Evolutionary conservation across 2,797 vertebrate genomes (phyloP), one percentile per base, ranked within the genome.

Genomic region (Allenopithecus nigroviridis): DNA sequence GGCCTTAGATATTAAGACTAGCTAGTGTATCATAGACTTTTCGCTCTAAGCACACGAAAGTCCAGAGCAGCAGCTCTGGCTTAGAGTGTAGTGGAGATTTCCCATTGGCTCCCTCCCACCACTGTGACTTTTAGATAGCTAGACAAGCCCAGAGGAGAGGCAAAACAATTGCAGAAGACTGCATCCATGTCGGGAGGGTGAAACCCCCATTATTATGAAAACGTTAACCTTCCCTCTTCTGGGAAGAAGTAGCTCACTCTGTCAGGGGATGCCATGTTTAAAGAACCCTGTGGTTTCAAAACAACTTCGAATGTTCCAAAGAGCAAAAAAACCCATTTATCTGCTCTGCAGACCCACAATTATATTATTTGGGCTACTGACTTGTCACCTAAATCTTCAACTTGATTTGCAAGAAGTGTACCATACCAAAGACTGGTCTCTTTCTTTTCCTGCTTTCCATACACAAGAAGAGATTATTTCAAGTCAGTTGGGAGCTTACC

Each of bases 201-300:
- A 96, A 98, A 96, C 90, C 96, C 78, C 96, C 84, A 93, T 98
- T 94, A 98, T 97, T 96, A 96, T 22, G 85, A 89, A 75, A 96
- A 72, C 0, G 13, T 95, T 96, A 96, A 97, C 87, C 93, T 98
- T 93, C 95, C 93, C 72, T 93, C 89, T 92, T 96, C 64, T 70
- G 91, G 88, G 64, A 78, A 98, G 95, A 98, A 98, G 97, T 87
- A 97, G 96, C 97, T 97, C 85, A 28, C 1, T 85, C 84, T 97
- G 95, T 96, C 96, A 96, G 13, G 46, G 72, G 39, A 21, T 48
- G 97, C 81, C 88, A 83, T 85, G 83, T 64, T 91, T 80, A 76
- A 94, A 91, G 97, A 93, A 96, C 22, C 83, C 85, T 72, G 50
- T 80, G 92, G 83, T 97, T 96, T 93, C 74, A 55, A 76, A 94